Evolutionary conservation across 2,888 invertebrate genomes (phyloP).

Genomic region (Adela reaumurella): DNA sequence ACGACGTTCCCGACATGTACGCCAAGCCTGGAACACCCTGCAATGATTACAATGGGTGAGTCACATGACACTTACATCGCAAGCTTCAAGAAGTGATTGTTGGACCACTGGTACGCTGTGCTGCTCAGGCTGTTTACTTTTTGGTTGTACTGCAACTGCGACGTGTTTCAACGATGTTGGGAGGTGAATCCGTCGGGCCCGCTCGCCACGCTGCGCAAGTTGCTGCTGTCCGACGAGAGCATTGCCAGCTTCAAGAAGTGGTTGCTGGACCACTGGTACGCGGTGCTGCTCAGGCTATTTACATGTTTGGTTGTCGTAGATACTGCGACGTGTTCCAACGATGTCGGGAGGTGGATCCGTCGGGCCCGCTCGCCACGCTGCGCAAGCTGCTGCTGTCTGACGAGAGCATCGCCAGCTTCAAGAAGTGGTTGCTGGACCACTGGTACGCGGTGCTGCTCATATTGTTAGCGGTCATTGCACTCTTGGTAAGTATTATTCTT

Average conservation of each 20-base stretch:
- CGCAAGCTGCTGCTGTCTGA: slow-evolving; percentile 82
- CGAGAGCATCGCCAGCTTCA: slow-evolving; percentile 85
- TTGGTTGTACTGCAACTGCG: slow-evolving; percentile 47
- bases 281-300: slow-evolving; percentile 74
- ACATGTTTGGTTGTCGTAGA: slow-evolving; percentile 22
- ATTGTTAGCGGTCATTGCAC: slow-evolving; percentile 66
- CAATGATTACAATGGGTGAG: slow-evolving; percentile 83
- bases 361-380: slow-evolving; percentile 86
- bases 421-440: slow-evolving; percentile 81
- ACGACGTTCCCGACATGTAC: slow-evolving; percentile 90
- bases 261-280: slow-evolving; percentile 90
- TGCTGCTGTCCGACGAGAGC: slow-evolving; percentile 84
- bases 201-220: slow-evolving; percentile 80
- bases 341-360: slow-evolving; percentile 91
- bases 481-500: slow-evolving; percentile 66
- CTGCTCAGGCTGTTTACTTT: slow-evolving; percentile 65
- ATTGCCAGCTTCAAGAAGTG: slow-evolving; percentile 84
- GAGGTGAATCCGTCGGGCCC: slow-evolving; percentile 94
- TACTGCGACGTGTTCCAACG: slow-evolving; percentile 67
- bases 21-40: slow-evolving; percentile 93
- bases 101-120: slow-evolving; percentile 89
- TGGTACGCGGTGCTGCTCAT: slow-evolving; percentile 88
- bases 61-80: slow-evolving; percentile 61
- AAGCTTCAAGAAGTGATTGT: slow-evolving; percentile 82
- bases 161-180: slow-evolving; percentile 72